Evolutionary conservation across 2,888 invertebrate genomes (phyloP).

Genomic region (Brachyptera risi): DNA sequence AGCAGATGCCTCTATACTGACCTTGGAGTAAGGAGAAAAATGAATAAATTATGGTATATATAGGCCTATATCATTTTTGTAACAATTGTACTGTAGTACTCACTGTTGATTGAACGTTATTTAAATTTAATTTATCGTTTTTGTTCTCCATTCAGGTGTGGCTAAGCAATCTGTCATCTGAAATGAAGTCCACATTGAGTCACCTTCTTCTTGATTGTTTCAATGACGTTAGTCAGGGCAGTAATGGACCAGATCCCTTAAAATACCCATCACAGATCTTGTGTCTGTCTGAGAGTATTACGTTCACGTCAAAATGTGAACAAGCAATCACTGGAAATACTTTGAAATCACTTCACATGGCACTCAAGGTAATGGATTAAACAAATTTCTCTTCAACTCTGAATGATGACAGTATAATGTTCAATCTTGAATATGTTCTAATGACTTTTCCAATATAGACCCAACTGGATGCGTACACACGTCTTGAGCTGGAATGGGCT

Average conservation of each 20-base stretch:
- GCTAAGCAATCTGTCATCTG: conserved; percentile 75
- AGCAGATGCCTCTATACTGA: no score
- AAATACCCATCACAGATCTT: conserved; percentile 75
- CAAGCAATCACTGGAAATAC: conserved; percentile 67
- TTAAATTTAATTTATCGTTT: no score
- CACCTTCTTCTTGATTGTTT: conserved; percentile 60
- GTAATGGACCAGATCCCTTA: conserved; percentile 52
- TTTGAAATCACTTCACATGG: conserved; percentile 50
- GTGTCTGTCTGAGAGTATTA: conserved; percentile 77
- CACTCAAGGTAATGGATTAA: conserved; percentile 52
- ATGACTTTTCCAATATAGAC: conserved; percentile 43
- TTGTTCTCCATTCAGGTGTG: no score
- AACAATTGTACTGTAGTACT: no score
- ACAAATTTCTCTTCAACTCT: no score
- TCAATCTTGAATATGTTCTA: no score
- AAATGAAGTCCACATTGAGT: conserved; percentile 75
- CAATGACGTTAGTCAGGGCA: conserved; percentile 46
- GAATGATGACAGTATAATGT: no score
- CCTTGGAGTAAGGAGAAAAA: no score
- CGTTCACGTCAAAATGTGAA: conserved; percentile 82
- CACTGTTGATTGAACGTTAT: no score
- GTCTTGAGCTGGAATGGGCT: conserved; percentile 46
- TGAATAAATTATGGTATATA: no score
- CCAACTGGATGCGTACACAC: conserved; percentile 51
- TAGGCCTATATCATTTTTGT: no score